These are phyloP conservation scores for Drosophila anomelani DNA, from an alignment of 2,888 invertebrate genomes.

Conservation along the genomic window DNA sequence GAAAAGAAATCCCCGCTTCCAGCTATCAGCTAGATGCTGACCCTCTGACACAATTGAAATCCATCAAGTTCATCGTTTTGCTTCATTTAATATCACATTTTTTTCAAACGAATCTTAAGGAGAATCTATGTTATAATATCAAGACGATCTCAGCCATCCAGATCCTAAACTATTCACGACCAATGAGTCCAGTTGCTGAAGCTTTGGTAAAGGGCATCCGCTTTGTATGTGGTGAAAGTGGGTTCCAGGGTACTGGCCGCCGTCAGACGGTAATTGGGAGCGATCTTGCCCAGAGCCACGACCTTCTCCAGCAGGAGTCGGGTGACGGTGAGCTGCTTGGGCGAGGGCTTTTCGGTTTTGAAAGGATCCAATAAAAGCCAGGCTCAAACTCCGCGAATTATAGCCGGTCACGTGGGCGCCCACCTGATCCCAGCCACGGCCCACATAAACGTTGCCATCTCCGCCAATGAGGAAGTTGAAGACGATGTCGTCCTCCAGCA, in stretches of 20 bases:
- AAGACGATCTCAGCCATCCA: constrained; percentile 3
- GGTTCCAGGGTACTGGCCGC: constrained; percentile 88
- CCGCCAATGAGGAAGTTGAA: constrained; percentile 93
- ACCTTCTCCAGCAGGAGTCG: constrained; percentile 87
- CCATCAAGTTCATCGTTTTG: constrained; percentile 15
- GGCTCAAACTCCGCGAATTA: constrained; percentile 88
- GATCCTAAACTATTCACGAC: constrained; percentile 52
- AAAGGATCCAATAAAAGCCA: constrained; percentile 91
- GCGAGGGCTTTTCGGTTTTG: constrained; percentile 85
- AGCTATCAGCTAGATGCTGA: constrained; percentile 30
- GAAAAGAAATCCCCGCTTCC: constrained; percentile 19
- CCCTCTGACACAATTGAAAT: constrained; percentile 20
- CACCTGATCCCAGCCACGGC: constrained; percentile 90
- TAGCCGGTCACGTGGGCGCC: constrained; percentile 90
- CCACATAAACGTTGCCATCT: constrained; percentile 90
- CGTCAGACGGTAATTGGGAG: constrained; percentile 88
- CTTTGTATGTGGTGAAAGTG: constrained; percentile 89
- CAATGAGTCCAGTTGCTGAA: constrained; percentile 90
- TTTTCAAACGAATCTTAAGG: constrained; percentile 24
- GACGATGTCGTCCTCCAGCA: constrained; percentile 88
- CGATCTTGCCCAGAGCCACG: constrained; percentile 87
- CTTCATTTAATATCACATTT: constrained; percentile 51
- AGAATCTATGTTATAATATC: constrained; percentile 33
- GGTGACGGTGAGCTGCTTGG: constrained; percentile 87
- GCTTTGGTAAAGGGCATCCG: constrained; percentile 87